Base-by-base conservation (phyloP, 2,113 vertebrate genomes). In the Tragelaphus scriptus region DNA sequence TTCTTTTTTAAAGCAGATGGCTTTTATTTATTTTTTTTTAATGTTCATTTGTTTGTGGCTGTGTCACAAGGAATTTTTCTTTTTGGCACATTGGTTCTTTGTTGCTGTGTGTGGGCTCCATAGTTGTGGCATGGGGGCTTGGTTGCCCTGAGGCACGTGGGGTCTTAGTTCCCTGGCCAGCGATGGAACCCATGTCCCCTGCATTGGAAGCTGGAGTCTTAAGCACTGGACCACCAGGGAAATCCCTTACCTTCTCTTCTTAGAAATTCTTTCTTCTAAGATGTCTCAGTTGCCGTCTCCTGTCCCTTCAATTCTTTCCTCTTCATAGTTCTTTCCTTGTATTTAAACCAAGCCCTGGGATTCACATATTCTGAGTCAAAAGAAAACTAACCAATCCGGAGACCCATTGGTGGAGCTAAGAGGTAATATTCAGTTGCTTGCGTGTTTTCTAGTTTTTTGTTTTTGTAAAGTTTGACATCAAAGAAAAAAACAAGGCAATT, bases 271-370 rank as follows among this genome's bases (percentile, higher is more conserved):
- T 88, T 82, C n/a, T 65, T 14, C 13, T 47, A 25, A 26, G 85
- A 36, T 21, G 68, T 10, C 19, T 53, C 68, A 25, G 32, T 25
- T 6, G 7, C 32, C 26, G 82, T 44, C 40, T 49, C 13, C 12
- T 1, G 3, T 13, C 40, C 19, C 15, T 55, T 6, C 0, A 14
- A 1, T 21, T 23, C 6, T 23, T n/a, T 40, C 17, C 63, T n/a
- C 32, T 30, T 10, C 55, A 40, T 28, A 61, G 0, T 80, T 63
- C 28, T 15, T 2, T 21, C 16, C 32, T 25, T 61, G 23, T 16
- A 49, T 65, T n/a, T 49, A 7, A 59, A 36, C 36, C 25, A 44
- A 32, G 17, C 58, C 88, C 63, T 23, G 32, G 23, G 15, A 13
- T 55, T 79, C 68, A 15, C 9, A 58, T 30, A 68, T 82, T 49